Conservation (phyloP, 2,888 invertebrate species). For the Apamea anceps region DNA sequence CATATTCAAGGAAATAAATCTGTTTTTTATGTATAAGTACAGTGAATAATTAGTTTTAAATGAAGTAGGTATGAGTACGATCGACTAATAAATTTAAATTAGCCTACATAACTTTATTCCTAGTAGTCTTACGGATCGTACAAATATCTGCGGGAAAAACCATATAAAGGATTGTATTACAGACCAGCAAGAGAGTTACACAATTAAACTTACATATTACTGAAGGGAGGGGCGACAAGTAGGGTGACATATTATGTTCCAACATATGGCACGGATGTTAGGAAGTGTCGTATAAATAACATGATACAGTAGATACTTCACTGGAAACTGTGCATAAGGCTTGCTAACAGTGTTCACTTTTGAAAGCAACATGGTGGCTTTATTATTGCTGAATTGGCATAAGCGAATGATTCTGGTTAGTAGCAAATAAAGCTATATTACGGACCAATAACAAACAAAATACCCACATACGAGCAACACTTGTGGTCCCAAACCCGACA, state of each 20-base stretch:
- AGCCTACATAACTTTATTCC: not conserved
- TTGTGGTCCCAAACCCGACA: conserved; percentile 40
- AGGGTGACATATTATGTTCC: conserved; percentile 10
- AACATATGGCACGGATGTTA: conserved; percentile 18
- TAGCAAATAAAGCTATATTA: not conserved
- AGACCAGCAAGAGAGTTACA: not conserved
- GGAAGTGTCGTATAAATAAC: not conserved
- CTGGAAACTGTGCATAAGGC: not conserved
- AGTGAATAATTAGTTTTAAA: not conserved
- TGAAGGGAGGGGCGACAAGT: not conserved
- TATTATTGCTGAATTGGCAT: not conserved
- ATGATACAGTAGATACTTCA: not conserved
- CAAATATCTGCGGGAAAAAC: not conserved
- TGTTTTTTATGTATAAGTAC: not conserved
- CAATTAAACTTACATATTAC: conserved; percentile 3
- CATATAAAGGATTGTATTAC: not conserved
- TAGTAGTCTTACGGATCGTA: not conserved
- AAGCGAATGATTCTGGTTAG: not conserved
- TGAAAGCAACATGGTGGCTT: not conserved
- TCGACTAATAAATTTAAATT: not conserved
- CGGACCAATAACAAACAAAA: conserved; percentile 11
- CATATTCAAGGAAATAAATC: not conserved
- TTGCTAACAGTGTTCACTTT: not conserved
- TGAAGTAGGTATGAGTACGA: not conserved
- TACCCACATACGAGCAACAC: not conserved